Percentiles rank a stretch among this genome's conserved stretches.
phyloP scores from a whole-genome alignment of 2,888 invertebrate species.

The Agrenia bidenticulata region DNA sequence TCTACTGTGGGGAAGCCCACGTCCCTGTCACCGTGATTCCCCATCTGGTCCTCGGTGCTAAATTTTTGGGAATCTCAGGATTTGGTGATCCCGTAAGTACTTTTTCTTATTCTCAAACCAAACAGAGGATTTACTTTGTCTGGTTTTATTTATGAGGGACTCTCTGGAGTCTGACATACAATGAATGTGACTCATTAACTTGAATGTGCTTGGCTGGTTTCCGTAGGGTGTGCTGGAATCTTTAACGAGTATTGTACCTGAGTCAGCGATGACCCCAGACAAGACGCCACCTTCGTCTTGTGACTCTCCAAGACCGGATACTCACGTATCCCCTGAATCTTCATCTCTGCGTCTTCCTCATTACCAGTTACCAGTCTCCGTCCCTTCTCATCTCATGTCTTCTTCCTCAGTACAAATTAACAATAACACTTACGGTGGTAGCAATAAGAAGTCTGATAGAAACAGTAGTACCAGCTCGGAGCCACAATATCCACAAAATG shows the following conservation, averaged over 20 bases:
- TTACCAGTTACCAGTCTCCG: conserved; percentile 45
- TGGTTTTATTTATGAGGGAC: background rate
- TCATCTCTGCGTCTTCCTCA: conserved; percentile 46
- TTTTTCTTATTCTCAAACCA: conserved; percentile 14
- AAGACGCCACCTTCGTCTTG: conserved; percentile 48
- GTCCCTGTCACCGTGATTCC: conserved; percentile 45
- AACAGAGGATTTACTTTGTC: background rate
- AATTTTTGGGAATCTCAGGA: conserved; percentile 53
- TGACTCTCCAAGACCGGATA: conserved; percentile 47
- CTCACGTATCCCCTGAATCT: conserved; percentile 36
- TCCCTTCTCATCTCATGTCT: conserved; percentile 51
- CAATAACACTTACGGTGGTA: conserved; percentile 43
- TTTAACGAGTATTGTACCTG: conserved; percentile 53
- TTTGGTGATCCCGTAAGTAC: conserved; percentile 53
- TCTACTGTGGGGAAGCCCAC: conserved; percentile 54
- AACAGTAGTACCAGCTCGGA: conserved; percentile 33
- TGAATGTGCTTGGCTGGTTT: background rate
- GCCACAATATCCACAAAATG: conserved; percentile 35
- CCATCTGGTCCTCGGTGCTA: conserved; percentile 53
- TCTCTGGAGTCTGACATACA: background rate
- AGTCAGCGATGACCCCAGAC: conserved; percentile 48
- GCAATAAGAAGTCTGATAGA: conserved; percentile 43
- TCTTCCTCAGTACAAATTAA: conserved; percentile 52
- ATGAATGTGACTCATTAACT: background rate
- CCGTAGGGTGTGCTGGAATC: conserved; percentile 53